Percentiles rank a stretch among this genome's conserved stretches.
Evolutionary conservation across 2,888 invertebrate genomes (phyloP).

Genomic region (Dioctria rufipes): DNA sequence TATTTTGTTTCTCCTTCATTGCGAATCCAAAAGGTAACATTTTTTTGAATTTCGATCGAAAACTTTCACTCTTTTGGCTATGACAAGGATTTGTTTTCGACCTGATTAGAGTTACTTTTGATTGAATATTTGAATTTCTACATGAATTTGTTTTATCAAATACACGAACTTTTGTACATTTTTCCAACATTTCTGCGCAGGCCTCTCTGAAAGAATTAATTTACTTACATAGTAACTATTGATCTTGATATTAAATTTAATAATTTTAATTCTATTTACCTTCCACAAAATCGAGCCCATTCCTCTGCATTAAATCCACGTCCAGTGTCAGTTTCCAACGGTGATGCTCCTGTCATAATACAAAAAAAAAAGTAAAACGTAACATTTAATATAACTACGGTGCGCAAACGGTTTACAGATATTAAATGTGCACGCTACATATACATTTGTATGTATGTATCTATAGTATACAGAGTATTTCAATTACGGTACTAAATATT

Average conservation of each 20-base stretch:
- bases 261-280: constrained; percentile 63
- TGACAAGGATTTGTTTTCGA: constrained; percentile 58
- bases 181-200: constrained; percentile 81
- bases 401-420: neutral
- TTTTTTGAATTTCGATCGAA: constrained; percentile 60
- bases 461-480: no score
- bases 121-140: constrained; percentile 1
- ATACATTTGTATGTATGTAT: no score
- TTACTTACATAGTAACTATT: constrained; percentile 14
- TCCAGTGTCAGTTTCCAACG: constrained; percentile 78
- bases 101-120: constrained; percentile 51
- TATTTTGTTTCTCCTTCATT: constrained; percentile 55
- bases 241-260: neutral
- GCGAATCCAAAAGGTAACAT: constrained; percentile 58
- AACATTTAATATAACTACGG: constrained; percentile 23
- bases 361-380: constrained; percentile 56
- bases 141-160: constrained; percentile 67
- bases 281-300: constrained; percentile 83
- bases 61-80: constrained; percentile 52
- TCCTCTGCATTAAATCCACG: constrained; percentile 80
- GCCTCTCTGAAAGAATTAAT: constrained; percentile 69
- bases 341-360: constrained; percentile 76
- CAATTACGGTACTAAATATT: no score
- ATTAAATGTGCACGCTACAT: no score
- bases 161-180: constrained; percentile 75